A percentile compares a stretch with the other conserved stretches of the same genome.
These are phyloP conservation scores for Cossypha dichroa DNA, from an alignment of 2,797 vertebrate species.

Conservation along the genomic window DNA sequence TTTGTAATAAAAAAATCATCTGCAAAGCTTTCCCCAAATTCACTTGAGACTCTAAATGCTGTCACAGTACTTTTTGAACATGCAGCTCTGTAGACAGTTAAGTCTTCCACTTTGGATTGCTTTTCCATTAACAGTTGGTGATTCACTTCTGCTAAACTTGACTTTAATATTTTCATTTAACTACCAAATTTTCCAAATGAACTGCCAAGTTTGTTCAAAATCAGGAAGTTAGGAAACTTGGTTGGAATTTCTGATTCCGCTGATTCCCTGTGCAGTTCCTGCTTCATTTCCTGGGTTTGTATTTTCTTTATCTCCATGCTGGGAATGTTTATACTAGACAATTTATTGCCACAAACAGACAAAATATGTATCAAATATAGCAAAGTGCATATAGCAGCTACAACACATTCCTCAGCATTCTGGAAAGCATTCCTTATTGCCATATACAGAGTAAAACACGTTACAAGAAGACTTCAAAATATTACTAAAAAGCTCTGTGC, in stretches of 20 bases:
- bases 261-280: not conserved
- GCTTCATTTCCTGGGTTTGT: not conserved
- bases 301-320: not conserved
- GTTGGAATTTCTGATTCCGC: not conserved
- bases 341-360: not conserved
- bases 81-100: not conserved
- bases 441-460: not conserved
- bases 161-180: not conserved
- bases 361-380: not conserved
- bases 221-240: not conserved
- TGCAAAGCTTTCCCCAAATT: not conserved
- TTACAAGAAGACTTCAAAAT: not conserved
- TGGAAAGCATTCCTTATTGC: not conserved
- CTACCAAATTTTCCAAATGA: not conserved
- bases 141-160: not conserved
- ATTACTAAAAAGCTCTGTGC: not conserved
- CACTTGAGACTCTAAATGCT: not conserved
- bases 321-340: not conserved
- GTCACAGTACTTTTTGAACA: not conserved
- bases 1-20: not conserved
- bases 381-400: not conserved
- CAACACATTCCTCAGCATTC: not conserved
- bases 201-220: not conserved
- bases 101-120: not conserved
- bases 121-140: not conserved